Base-by-base conservation (phyloP, 2,888 invertebrate species). In the Melipona beecheii region DNA sequence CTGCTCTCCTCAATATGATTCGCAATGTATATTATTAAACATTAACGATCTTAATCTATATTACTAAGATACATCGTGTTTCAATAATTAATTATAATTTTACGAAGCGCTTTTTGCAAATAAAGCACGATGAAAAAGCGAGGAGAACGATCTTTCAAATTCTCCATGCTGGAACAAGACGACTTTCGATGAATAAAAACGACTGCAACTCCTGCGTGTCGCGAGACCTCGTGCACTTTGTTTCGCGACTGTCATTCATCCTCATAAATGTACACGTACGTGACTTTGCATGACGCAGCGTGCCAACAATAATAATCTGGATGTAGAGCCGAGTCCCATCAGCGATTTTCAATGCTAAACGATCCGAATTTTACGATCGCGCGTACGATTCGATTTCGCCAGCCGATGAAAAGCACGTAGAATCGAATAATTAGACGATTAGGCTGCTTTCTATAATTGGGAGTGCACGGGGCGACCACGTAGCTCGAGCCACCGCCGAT, bases 381-480 rank as follows among this genome's bases (percentile, higher is more conserved):
- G 49, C 17, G 60, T 68, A 50, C 43, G 71, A 9, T 4, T 17
- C 72, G 60, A 68, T 69, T n/a, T n/a, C 13, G 17, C 31, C 21
- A 9, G 43, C 17, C 75, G 73, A 78, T 71, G 78, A 70, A 65
- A 58, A 64, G 31, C 60, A 58, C 76, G 64, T 66, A 49, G 76
- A 76, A 50, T 58, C 62, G 50, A 84, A 77, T 85, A 76, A 79
- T 76, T 70, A 13, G 60, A 17, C 64, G 76, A 85, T 83, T 80
- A 83, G 71, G 72, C 68, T 70, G 82, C 60, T 83, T 81, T 83
- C 83, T 87, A 84, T 86, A 85, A 87, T 89, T 87, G 85, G 82
- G 76, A 86, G 62, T 83, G 89, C 85, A 81, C 89, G 43, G 89
- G 89, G 89, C 89, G 88, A 89, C 84, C 52, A 31, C 52, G 58